Percentiles rank a stretch among this genome's conserved stretches.
Conservation (phyloP, 2,888 invertebrate genomes). For the Synanthedon andrenaeformis region DNA sequence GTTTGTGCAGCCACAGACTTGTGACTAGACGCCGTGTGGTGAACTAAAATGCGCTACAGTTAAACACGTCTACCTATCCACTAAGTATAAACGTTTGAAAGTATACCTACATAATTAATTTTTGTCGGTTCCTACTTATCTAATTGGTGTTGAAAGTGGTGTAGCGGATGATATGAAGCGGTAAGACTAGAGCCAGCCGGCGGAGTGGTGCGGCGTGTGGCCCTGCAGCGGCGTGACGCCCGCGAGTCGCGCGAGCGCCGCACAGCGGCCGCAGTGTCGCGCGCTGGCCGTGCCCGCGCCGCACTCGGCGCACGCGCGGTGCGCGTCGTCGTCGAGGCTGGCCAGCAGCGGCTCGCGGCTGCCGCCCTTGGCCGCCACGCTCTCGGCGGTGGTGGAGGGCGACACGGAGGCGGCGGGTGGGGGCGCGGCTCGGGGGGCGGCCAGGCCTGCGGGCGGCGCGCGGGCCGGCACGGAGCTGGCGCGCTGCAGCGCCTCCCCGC, state of each 20-base stretch:
- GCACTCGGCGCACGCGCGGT: constrained; percentile 1
- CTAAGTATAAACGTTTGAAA: background rate
- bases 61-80: too few relatives aligned
- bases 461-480: constrained; percentile 51
- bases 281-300: constrained; percentile 7
- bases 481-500: constrained; percentile 28
- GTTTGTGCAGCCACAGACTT: too few relatives aligned
- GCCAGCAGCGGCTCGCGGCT: constrained; percentile 76
- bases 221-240: constrained; percentile 82
- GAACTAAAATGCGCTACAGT: too few relatives aligned
- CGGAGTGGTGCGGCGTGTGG: constrained; percentile 74
- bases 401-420: constrained; percentile 14
- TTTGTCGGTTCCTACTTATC: constrained; percentile 26
- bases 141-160: constrained; percentile 58
- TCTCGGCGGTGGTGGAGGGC: constrained; percentile 20
- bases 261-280: constrained; percentile 63
- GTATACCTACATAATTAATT: background rate
- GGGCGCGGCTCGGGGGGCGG: constrained; percentile 18
- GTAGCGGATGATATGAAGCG: constrained; percentile 31
- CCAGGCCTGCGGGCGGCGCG: constrained; percentile 39
- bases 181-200: constrained; percentile 74
- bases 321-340: constrained; percentile 61
- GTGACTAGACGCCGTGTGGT: too few relatives aligned
- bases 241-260: constrained; percentile 74
- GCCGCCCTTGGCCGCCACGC: constrained; percentile 37